These are phyloP conservation scores for Campoletis sonorensis DNA, from an alignment of 1,140 invertebrate species.

Conservation along the genomic window DNA sequence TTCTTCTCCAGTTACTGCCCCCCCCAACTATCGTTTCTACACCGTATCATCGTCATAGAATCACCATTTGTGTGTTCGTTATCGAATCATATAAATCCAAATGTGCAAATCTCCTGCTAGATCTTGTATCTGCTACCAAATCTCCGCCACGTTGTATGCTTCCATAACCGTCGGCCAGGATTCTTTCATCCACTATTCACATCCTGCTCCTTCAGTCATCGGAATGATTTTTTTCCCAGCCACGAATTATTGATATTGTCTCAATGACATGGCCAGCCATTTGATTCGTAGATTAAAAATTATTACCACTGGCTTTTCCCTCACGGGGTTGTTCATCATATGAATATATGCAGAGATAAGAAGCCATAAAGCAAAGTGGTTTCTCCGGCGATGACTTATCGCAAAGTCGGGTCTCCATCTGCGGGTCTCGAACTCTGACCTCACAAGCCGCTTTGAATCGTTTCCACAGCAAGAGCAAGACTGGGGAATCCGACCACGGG, in stretches of 20 bases:
- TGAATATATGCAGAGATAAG: background rate
- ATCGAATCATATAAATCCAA: background rate
- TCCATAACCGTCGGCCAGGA: too few relatives aligned
- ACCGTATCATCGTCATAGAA: background rate
- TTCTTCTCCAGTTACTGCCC: constrained; percentile 22
- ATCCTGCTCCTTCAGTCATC: too few relatives aligned
- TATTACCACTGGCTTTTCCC: too few relatives aligned
- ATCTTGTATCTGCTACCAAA: background rate
- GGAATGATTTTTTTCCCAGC: too few relatives aligned
- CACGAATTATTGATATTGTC: background rate
- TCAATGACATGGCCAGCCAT: too few relatives aligned
- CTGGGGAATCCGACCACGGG: constrained; percentile 15
- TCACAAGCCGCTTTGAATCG: background rate
- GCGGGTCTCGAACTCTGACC: constrained; percentile 41
- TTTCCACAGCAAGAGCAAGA: background rate
- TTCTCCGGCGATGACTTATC: constrained; percentile 28
- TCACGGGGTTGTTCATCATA: constrained; percentile 21
- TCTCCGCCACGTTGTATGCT: background rate
- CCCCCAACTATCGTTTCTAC: background rate
- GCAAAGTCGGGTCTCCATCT: constrained; percentile 42
- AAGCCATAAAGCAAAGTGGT: constrained; percentile 11
- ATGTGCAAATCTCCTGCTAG: background rate
- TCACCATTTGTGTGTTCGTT: background rate
- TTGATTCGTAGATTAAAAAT: too few relatives aligned
- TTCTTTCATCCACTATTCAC: too few relatives aligned